Base-by-base conservation (phyloP, 2,797 vertebrate genomes). In the Cheracebus regulus region DNA sequence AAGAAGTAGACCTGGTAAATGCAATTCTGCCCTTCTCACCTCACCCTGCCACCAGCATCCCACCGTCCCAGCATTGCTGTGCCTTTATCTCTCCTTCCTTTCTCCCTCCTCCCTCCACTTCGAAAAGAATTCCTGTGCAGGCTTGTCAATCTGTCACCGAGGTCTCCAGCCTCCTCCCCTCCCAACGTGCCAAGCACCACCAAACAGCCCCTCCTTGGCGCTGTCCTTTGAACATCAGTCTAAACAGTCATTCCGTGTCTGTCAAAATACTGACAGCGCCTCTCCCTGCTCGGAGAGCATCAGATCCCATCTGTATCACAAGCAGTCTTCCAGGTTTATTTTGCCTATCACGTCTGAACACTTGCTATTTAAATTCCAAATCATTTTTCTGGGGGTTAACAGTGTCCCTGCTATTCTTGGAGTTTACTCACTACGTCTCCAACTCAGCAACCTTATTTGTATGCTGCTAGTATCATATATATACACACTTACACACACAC, bases 311-410 rank as follows among this genome's bases (percentile, higher is more conserved):
- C 92, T 98, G 97, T 80, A 97, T 97, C 95, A 12, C 80, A 88
- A 98, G 75, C 80, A 91, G 81, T 89, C 75, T 85, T 97, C 95
- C 39, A 8, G 95, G 97, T 97, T 98, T 98, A 97, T 97, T 98
- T 98, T 94, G 39, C 95, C 92, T 98, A 88, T 98, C 92, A 79
- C 97, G 97, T 98, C 94, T 70, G 78, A 86, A 83, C 92, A 97
- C 97, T 98, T 95, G 97, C 98, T 98, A 98, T 98, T 98, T 98
- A 97, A 97, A 98, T 98, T 98, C 97, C 86, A 98, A 98, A 97
- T 98, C 97, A 96, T 96, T 97, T 97, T 97, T 97, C 64, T 85
- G 89, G 92, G 93, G 94, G 91, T 98, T 98, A 97, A 96, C 95
- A 97, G 97, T 97, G 95, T 96, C 97, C 97, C 95, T 97, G 94